phyloP scores from a whole-genome alignment of 2,888 invertebrate species.

The Anticlea derivata region DNA sequence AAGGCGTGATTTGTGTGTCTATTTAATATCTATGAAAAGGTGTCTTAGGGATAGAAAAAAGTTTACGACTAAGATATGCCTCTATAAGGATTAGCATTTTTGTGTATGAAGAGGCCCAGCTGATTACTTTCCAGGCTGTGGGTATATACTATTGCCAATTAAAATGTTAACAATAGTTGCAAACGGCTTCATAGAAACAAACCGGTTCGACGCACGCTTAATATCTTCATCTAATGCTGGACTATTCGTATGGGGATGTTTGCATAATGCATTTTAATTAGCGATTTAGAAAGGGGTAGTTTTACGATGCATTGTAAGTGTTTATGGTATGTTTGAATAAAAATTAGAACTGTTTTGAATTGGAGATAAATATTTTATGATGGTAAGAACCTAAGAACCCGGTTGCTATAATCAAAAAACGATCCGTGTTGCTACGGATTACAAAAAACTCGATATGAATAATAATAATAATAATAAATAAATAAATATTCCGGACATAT shows the following conservation, averaged over 20 bases:
- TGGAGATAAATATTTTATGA: background rate
- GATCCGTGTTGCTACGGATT: too few species aligned
- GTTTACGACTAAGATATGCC: too few species aligned
- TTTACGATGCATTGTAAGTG: slow-evolving; percentile 3
- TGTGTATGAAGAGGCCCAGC: background rate
- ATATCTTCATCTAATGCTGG: slow-evolving; percentile 32
- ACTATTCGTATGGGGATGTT: slow-evolving; percentile 34
- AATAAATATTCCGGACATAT: too few species aligned
- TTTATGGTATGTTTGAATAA: slow-evolving; percentile 5
- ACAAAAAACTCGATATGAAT: too few species aligned
- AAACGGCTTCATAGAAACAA: slow-evolving; percentile 60
- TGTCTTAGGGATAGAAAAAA: too few species aligned
- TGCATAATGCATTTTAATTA: slow-evolving; percentile 47
- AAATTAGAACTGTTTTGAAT: slow-evolving; percentile 3
- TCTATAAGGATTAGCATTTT: too few species aligned
- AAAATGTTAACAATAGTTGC: slow-evolving; percentile 74
- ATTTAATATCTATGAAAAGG: too few species aligned
- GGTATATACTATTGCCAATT: slow-evolving; percentile 63
- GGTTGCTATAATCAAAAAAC: too few species aligned
- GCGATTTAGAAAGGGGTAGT: slow-evolving; percentile 19
- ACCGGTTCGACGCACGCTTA: slow-evolving; percentile 69
- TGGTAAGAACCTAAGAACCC: too few species aligned
- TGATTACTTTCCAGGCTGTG: slow-evolving; percentile 46
- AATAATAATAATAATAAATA: too few species aligned
- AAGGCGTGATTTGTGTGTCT: too few species aligned